phyloP scores from a whole-genome alignment of 2,113 vertebrate genomes.

The Sceloporus undulatus region DNA sequence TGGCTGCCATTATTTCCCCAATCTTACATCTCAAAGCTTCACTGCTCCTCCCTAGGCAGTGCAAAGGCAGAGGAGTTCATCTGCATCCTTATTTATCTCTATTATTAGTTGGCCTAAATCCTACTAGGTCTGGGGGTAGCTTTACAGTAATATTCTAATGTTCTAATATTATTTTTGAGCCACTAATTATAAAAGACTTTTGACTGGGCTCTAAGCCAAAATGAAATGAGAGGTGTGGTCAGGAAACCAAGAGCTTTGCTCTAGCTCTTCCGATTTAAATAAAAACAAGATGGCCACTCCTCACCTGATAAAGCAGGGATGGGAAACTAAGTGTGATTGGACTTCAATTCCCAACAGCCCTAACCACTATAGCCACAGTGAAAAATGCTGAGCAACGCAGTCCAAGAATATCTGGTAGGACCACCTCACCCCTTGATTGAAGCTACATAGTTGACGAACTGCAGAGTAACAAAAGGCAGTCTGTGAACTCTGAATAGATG shows the following conservation, averaged over 20 bases:
- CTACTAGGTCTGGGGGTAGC: background rate
- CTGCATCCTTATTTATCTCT: conserved; percentile 66
- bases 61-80: conserved; percentile 59
- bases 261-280: background rate
- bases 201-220: background rate
- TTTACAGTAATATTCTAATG: background rate
- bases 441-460: too few species aligned
- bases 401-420: too few species aligned
- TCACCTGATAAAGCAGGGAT: background rate
- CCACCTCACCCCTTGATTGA: too few species aligned
- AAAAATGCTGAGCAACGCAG: too few species aligned
- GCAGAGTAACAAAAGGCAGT: too few species aligned
- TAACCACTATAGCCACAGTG: too few species aligned
- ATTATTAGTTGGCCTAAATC: conserved; percentile 57
- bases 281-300: background rate
- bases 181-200: background rate
- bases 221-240: background rate
- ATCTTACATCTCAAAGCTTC: conserved; percentile 58
- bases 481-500: too few species aligned
- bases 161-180: background rate
- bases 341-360: too few species aligned
- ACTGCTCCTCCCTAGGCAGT: conserved; percentile 61
- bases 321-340: too few species aligned
- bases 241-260: background rate
- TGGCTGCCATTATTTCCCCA: conserved; percentile 56